phyloP scores from a whole-genome alignment of 1,140 invertebrate genomes.

The Drosophila busckii region DNA sequence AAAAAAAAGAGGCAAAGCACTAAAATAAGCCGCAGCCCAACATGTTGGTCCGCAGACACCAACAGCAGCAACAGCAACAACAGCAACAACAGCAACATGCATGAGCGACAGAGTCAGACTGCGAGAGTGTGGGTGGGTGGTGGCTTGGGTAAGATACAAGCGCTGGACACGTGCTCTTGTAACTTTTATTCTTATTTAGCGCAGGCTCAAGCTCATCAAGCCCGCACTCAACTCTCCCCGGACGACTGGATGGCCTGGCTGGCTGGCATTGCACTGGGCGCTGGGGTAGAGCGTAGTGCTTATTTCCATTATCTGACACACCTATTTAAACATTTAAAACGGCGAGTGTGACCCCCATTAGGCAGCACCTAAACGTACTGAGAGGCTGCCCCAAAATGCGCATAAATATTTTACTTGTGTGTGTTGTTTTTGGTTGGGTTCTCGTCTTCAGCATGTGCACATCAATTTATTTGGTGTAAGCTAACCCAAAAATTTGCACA shows the following conservation, averaged over 20 bases:
- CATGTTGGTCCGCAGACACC: constrained; percentile 36
- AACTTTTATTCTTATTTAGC: constrained; percentile 15
- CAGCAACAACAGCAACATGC: constrained; percentile 6
- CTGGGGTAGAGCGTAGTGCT: too few relatives aligned
- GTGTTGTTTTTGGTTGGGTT: constrained; percentile 3
- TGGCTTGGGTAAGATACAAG: not conserved
- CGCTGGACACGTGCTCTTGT: constrained; percentile 19
- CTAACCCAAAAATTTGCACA: constrained; percentile 51
- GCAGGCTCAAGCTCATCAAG: constrained; percentile 25
- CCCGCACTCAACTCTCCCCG: constrained; percentile 40
- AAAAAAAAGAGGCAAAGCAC: constrained; percentile 7
- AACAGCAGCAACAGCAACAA: constrained; percentile 27
- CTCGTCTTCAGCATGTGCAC: constrained; percentile 53
- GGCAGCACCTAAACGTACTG: constrained; percentile 48
- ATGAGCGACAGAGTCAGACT: not conserved
- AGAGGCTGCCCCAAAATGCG: constrained; percentile 33
- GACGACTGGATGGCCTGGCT: too few relatives aligned
- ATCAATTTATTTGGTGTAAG: constrained; percentile 67
- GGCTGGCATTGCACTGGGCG: too few relatives aligned
- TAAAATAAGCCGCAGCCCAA: constrained; percentile 35
- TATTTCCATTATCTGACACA: constrained; percentile 76
- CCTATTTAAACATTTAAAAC: constrained; percentile 75
- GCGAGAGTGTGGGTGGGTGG: not conserved
- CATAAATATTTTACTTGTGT: constrained; percentile 71
- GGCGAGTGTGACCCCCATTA: constrained; percentile 73